Percentiles rank a stretch among this genome's conserved stretches.
phyloP scores from a whole-genome alignment of 2,888 invertebrate species.

The Leptarthrus brevirostris region DNA sequence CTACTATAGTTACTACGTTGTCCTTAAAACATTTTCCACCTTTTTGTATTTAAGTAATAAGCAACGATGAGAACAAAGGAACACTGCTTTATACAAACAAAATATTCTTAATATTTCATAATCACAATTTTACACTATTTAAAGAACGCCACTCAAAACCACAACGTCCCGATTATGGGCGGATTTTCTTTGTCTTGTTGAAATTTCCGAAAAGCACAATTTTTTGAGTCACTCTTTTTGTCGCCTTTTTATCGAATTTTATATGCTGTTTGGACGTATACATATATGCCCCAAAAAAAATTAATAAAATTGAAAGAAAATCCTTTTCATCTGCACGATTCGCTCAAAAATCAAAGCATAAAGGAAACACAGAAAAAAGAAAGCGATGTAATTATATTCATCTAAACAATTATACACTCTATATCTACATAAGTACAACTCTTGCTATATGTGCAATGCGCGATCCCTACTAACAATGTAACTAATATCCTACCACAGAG shows the following conservation, averaged over 20 bases:
- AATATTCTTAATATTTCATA: slow-evolving; percentile 31
- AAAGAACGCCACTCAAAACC: slow-evolving; percentile 15
- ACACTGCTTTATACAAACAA: background rate
- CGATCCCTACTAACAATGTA: slow-evolving; percentile 60
- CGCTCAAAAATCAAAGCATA: slow-evolving; percentile 14
- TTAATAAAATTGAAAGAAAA: background rate
- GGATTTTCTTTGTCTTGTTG: slow-evolving; percentile 16
- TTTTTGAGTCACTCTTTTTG: slow-evolving; percentile 7
- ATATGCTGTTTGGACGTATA: background rate
- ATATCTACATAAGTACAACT: slow-evolving; percentile 39
- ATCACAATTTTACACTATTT: slow-evolving; percentile 14
- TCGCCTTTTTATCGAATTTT: slow-evolving; percentile 6
- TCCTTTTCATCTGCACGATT: background rate
- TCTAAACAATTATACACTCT: slow-evolving; percentile 14
- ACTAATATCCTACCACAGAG: slow-evolving; percentile 68
- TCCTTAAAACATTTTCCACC: background rate
- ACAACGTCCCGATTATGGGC: slow-evolving; percentile 15
- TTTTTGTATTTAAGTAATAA: background rate
- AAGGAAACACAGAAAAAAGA: slow-evolving; percentile 43
- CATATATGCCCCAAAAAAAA: background rate
- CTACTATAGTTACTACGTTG: no score
- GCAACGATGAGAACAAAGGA: background rate
- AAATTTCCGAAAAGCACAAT: slow-evolving; percentile 15
- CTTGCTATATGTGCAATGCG: slow-evolving; percentile 33
- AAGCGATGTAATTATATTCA: slow-evolving; percentile 30